These are phyloP conservation scores for Diadema setosum DNA, from an alignment of 35 echinoderm and acorn worm genomes.

Conservation along the genomic window DNA sequence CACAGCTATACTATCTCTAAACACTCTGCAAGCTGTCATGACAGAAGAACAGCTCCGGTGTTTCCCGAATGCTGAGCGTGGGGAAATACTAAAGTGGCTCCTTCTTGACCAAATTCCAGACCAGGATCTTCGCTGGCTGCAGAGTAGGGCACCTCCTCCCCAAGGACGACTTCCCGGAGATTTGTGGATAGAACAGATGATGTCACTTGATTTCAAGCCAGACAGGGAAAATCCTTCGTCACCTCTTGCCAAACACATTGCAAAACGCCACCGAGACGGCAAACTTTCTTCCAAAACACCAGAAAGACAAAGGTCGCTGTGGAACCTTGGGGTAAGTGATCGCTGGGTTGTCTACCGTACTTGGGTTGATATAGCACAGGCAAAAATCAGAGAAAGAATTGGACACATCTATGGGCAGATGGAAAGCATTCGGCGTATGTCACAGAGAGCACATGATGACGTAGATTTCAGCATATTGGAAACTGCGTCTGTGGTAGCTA, in stretches of 20 bases:
- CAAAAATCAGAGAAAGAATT: not conserved
- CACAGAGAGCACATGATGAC: conserved; percentile 53
- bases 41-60: not conserved
- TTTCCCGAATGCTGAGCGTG: not conserved
- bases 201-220: too few relatives aligned
- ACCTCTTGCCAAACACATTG: too few relatives aligned
- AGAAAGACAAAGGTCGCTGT: too few relatives aligned
- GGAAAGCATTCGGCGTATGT: not conserved
- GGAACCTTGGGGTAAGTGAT: not conserved
- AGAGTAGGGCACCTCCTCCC: too few relatives aligned
- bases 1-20: not conserved
- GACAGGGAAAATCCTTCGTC: too few relatives aligned
- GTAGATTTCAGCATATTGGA: conserved; percentile 56
- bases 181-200: too few relatives aligned
- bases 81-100: not conserved
- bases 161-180: too few relatives aligned
- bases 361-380: conserved; percentile 34
- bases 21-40: not conserved
- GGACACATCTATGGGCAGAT: not conserved
- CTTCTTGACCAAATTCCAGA: too few relatives aligned
- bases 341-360: conserved; percentile 70
- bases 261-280: too few relatives aligned
- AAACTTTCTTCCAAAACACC: too few relatives aligned
- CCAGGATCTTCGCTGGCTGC: too few relatives aligned
- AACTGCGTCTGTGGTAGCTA: conserved; percentile 51